Percentiles rank a stretch among this genome's conserved stretches.
Conservation (phyloP, 1,140 invertebrate genomes). For the Ladona fulva region DNA sequence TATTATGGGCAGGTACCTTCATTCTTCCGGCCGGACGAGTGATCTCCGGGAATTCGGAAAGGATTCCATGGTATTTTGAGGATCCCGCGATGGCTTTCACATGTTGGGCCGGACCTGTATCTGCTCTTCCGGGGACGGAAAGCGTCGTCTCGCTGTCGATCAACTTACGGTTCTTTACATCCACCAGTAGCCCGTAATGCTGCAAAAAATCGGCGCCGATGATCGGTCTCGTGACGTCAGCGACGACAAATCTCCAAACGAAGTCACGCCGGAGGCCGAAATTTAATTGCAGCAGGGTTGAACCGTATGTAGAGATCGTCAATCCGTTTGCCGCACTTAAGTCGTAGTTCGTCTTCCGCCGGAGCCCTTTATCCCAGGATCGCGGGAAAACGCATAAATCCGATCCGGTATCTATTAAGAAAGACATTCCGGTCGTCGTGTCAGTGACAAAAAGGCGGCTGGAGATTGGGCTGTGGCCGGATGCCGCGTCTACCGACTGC, state of each 20-base stretch:
- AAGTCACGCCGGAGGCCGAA: constrained; percentile 22
- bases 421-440: not conserved
- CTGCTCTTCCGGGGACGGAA: not conserved
- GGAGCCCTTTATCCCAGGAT: not conserved
- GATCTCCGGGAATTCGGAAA: not conserved
- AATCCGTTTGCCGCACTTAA: no score
- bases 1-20: not conserved
- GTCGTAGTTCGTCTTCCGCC: not conserved
- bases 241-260: constrained; percentile 21
- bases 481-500: not conserved
- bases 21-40: not conserved
- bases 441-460: constrained; percentile 1
- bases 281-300: constrained; percentile 14
- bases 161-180: constrained; percentile 18
- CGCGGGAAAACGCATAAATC: constrained; percentile 10
- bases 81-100: not conserved
- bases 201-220: no score
- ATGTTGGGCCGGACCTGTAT: not conserved
- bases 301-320: constrained; percentile 20
- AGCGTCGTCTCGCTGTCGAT: constrained; percentile 15
- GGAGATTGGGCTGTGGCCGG: not conserved
- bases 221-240: constrained; percentile 20
- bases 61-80: not conserved
- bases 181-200: constrained; percentile 20
- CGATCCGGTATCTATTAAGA: not conserved